These are phyloP conservation scores for Limanda limanda DNA, from an alignment of 2,113 vertebrate species.

Conservation along the genomic window DNA sequence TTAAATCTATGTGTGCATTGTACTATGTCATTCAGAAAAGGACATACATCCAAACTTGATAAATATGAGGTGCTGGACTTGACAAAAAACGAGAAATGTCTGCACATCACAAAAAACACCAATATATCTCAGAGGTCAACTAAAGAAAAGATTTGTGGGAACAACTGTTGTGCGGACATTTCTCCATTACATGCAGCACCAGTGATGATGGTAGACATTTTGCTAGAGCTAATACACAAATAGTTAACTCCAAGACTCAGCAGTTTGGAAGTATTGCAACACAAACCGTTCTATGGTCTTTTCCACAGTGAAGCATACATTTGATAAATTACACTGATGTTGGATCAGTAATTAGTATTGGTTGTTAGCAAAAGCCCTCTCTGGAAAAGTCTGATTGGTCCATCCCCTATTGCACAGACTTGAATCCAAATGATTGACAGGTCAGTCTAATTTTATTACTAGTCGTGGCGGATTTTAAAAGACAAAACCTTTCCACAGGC, in stretches of 20 bases:
- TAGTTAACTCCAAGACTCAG: not conserved
- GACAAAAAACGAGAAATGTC: too few relatives aligned
- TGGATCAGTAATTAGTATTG: not conserved
- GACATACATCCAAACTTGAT: too few relatives aligned
- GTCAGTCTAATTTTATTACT: slow-evolving; percentile 32
- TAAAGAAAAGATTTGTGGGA: not conserved
- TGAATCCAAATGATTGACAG: slow-evolving; percentile 57
- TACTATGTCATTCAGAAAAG: not conserved
- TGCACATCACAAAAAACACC: too few relatives aligned
- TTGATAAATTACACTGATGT: not conserved
- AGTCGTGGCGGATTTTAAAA: slow-evolving; percentile 42
- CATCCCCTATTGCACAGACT: not conserved
- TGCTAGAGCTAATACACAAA: too few relatives aligned
- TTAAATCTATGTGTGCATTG: not conserved
- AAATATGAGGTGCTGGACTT: too few relatives aligned
- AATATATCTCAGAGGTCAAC: not conserved
- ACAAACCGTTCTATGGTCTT: not conserved
- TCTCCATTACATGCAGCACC: too few relatives aligned
- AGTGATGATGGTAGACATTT: too few relatives aligned
- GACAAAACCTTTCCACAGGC: slow-evolving; percentile 43
- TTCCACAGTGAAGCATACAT: not conserved
- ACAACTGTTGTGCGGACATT: too few relatives aligned
- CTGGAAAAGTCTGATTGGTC: not conserved
- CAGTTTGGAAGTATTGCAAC: not conserved
- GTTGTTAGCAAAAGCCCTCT: not conserved